Evolutionary conservation across 1,140 invertebrate species (phyloP).

Genomic region (Marisa cornuarietis): DNA sequence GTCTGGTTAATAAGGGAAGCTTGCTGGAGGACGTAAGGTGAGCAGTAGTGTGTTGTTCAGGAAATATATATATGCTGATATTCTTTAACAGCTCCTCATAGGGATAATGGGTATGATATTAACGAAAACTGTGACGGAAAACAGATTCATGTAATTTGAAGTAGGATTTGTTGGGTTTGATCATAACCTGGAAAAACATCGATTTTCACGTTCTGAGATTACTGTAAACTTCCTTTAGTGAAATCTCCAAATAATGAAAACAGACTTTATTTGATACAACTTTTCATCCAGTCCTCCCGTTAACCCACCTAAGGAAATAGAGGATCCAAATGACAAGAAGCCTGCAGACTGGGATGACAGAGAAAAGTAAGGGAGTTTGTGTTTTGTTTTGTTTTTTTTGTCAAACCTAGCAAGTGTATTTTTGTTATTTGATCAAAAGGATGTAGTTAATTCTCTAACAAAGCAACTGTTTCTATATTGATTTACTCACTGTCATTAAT

Average conservation of each 20-base stretch:
- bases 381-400: too few relatives aligned
- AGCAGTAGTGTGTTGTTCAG: neutral
- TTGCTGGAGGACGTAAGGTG: slow-evolving; percentile 80
- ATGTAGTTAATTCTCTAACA: too few relatives aligned
- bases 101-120: too few relatives aligned
- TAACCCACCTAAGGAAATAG: slow-evolving; percentile 94
- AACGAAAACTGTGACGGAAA: too few relatives aligned
- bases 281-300: slow-evolving; percentile 77
- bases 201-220: neutral
- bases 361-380: slow-evolving; percentile 74
- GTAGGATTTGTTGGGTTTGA: neutral
- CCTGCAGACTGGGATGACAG: slow-evolving; percentile 97
- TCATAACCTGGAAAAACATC: too few relatives aligned
- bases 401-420: slow-evolving; percentile 16
- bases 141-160: too few relatives aligned
- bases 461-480: too few relatives aligned
- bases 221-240: slow-evolving; percentile 2
- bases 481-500: too few relatives aligned
- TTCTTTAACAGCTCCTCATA: too few relatives aligned
- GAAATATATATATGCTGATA: too few relatives aligned
- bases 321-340: slow-evolving; percentile 90
- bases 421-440: slow-evolving; percentile 11
- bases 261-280: neutral
- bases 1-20: slow-evolving; percentile 83
- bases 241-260: neutral